Conservation (phyloP, 2,888 invertebrate species). For the Cetonia aurata region DNA sequence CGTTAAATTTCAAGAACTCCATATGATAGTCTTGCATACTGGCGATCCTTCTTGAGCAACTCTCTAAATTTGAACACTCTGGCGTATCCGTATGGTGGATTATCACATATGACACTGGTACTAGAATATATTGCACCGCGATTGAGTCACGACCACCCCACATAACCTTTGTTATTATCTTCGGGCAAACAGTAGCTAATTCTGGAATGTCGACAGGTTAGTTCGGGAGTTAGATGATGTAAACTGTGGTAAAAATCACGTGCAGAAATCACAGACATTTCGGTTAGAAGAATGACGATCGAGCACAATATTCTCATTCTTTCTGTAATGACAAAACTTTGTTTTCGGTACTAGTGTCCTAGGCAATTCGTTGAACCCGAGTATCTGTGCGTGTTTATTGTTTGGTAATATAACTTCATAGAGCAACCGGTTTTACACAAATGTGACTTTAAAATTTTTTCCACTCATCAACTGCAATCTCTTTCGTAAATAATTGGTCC, state of each 20-base stretch:
- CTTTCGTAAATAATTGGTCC: no score
- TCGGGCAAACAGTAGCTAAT: constrained; percentile 64
- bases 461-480: no score
- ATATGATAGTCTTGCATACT: constrained; percentile 70
- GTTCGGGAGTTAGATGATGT: background rate
- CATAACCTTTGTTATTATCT: constrained; percentile 69
- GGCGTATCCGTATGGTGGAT: constrained; percentile 72
- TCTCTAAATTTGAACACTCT: constrained; percentile 65
- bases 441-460: no score
- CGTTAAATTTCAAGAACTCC: constrained; percentile 66
- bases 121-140: constrained; percentile 68
- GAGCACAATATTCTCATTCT: no score
- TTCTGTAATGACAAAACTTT: no score
- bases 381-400: no score
- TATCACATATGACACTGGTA: constrained; percentile 70
- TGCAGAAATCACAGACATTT: constrained; percentile 9
- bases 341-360: no score
- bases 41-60: constrained; percentile 65
- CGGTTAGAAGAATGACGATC: no score
- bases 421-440: no score
- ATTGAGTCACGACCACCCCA: constrained; percentile 72
- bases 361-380: no score
- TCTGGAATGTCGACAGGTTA: background rate
- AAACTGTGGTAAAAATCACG: constrained; percentile 1
- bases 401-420: no score